Evolutionary conservation across 2,113 vertebrate genomes (phyloP).

Genomic region (Neotragus moschatus): DNA sequence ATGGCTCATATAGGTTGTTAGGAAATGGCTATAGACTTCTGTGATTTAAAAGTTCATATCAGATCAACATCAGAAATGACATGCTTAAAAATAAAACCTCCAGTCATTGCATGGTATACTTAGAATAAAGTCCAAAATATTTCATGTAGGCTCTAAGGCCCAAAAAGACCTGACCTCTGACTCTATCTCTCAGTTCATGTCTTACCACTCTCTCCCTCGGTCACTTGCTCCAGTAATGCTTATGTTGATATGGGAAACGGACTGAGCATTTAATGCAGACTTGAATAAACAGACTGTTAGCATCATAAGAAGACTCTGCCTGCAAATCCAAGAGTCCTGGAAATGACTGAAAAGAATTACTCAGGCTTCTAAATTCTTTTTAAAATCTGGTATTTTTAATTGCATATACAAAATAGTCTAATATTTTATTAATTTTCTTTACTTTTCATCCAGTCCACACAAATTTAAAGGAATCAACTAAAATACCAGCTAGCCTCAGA

Average conservation of each 20-base stretch:
- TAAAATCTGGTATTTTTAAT: neutral
- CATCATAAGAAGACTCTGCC: neutral
- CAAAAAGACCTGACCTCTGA: neutral
- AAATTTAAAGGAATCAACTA: neutral
- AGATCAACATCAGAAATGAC: neutral
- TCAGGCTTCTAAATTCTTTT: neutral
- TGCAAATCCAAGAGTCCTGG: neutral
- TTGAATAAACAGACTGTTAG: neutral
- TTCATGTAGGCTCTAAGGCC: neutral
- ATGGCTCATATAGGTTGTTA: neutral
- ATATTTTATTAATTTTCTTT: neutral
- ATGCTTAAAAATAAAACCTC: slow-evolving; percentile 15
- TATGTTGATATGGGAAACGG: neutral
- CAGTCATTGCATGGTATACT: neutral
- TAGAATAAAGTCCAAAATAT: neutral
- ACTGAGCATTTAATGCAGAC: neutral
- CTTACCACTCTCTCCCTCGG: neutral
- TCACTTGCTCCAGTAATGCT: neutral
- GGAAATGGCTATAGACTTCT: neutral
- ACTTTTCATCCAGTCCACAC: neutral
- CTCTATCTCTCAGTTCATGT: neutral
- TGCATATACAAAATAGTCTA: neutral
- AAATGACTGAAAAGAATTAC: neutral
- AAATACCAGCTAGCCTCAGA: neutral
- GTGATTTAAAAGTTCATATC: neutral